Evolutionary conservation across 2,113 vertebrate species (phyloP).

Genomic region (Gasterosteus aculeatus): DNA sequence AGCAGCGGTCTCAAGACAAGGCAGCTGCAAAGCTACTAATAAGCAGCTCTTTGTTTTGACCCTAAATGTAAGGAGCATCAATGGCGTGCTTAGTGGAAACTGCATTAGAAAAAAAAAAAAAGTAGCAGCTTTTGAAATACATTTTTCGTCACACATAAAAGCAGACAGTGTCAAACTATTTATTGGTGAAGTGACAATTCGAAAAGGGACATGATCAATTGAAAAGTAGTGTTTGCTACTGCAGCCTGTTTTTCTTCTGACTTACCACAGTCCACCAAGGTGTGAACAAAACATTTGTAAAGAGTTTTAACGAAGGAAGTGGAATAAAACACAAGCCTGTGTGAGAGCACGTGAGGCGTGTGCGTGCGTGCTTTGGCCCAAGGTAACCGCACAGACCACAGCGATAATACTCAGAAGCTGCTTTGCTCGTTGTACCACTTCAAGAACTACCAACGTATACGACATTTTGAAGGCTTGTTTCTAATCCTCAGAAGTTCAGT

Average conservation of each 20-base stretch:
- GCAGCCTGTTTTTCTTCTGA: not conserved
- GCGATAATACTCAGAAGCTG: slow-evolving; percentile 1
- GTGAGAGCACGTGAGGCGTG: slow-evolving; percentile 7
- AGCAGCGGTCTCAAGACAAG: slow-evolving; percentile 31
- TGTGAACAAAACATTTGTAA: slow-evolving; percentile 7
- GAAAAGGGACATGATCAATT: slow-evolving; percentile 2
- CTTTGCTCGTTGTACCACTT: not conserved
- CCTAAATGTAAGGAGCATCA: slow-evolving; percentile 28
- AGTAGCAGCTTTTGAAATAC: slow-evolving; percentile 28
- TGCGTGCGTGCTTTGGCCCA: not conserved
- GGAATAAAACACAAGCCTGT: slow-evolving; percentile 10
- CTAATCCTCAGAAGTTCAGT: not conserved
- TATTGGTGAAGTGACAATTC: slow-evolving; percentile 14
- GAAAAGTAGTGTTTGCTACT: not conserved
- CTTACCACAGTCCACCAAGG: slow-evolving; percentile 1
- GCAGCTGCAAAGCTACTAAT: slow-evolving; percentile 24
- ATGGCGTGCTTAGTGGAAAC: slow-evolving; percentile 50
- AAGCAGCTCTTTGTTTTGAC: slow-evolving; percentile 38
- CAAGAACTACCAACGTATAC: not conserved
- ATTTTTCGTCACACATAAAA: slow-evolving; percentile 36
- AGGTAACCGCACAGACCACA: slow-evolving; percentile 48
- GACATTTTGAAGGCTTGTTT: not conserved
- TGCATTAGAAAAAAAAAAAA: slow-evolving; percentile 35
- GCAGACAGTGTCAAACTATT: slow-evolving; percentile 23
- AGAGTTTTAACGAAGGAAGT: slow-evolving; percentile 42